Base-by-base conservation (phyloP, 2,888 invertebrate species). In the Synergus itoensis region DNA sequence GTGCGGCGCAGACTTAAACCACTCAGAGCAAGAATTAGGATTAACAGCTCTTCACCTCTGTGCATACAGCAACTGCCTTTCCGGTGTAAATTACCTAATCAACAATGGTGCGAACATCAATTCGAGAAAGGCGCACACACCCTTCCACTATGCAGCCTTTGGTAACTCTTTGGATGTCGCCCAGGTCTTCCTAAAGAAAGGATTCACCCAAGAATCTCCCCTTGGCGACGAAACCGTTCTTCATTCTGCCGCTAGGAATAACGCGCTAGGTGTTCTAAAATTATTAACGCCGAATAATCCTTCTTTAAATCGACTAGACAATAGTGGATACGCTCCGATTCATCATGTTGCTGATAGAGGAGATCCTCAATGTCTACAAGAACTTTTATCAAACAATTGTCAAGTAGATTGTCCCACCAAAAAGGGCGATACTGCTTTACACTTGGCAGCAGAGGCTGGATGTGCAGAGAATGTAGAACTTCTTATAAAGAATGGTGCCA, bases 81-180 rank as follows among this genome's bases (percentile, higher is more conserved):
- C 95, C 21, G 95, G 96, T 82, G 94, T 96, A 11, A 94, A 94
- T 85, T 96, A 94, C 89, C 93, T 97, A 76, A 94, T 97, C 69
- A 92, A 94, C 43, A 94, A 95, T 87, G 96, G 95, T 1, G 94
- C 94, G 84, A 95, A 95, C 87, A 94, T 96, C 11, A 95, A 96
- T 92, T 94, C 95, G 89, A 94, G 94, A 80, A 95, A 96, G 90
- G 95, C 95, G 86, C 96, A 96, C 90, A 96, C 96, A 67, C 97
- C 98, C 0, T 94, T 98, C 80, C 98, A 98, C 92, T 97, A 97
- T 90, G 97, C 98, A 16, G 97, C 98, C 48, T 97, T 97, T 92
- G 97, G 98, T 16, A 97, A 98, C 89, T 96, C 97, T 82, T 94
- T 95, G 77, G 95, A 96, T 88, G 97, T 97, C 16, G 96, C 96